Percentiles rank a stretch among this genome's conserved stretches.
Evolutionary conservation across 2,888 invertebrate genomes (phyloP).

Genomic region (Cerastis rubricosa): DNA sequence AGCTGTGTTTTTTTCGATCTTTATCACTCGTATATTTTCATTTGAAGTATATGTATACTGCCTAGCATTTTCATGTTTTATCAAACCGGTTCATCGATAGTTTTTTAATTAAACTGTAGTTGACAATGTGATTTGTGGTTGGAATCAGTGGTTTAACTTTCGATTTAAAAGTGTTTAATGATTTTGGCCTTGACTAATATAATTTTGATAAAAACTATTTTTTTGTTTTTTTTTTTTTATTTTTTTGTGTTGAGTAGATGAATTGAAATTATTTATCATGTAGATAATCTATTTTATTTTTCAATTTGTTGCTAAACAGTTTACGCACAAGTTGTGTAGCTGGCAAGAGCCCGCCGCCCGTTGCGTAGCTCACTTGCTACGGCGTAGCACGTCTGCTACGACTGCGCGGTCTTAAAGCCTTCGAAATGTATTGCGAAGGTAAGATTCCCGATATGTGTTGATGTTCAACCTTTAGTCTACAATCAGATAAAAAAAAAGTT

Average conservation of each 20-base stretch:
- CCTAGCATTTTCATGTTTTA: conserved; percentile 23
- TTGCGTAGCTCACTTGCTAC: conserved; percentile 33
- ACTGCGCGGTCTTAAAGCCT: not conserved
- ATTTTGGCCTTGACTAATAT: not conserved
- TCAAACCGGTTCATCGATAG: conserved; percentile 13
- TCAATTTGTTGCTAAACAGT: not conserved
- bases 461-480: not conserved
- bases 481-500: not conserved
- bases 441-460: not conserved
- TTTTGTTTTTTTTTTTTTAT: too few species aligned
- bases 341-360: not conserved
- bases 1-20: conserved; percentile 2
- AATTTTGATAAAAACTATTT: not conserved
- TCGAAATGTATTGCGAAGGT: not conserved
- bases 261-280: not conserved
- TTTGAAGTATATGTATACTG: conserved; percentile 22
- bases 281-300: not conserved
- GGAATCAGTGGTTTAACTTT: not conserved
- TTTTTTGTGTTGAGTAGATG: too few species aligned
- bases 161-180: not conserved
- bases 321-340: not conserved
- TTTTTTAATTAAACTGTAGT: conserved; percentile 21
- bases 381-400: conserved; percentile 36
- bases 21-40: conserved; percentile 27
- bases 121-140: not conserved